Base-by-base conservation (phyloP, 2,888 invertebrate genomes). In the Sinohyriopsis cumingii region DNA sequence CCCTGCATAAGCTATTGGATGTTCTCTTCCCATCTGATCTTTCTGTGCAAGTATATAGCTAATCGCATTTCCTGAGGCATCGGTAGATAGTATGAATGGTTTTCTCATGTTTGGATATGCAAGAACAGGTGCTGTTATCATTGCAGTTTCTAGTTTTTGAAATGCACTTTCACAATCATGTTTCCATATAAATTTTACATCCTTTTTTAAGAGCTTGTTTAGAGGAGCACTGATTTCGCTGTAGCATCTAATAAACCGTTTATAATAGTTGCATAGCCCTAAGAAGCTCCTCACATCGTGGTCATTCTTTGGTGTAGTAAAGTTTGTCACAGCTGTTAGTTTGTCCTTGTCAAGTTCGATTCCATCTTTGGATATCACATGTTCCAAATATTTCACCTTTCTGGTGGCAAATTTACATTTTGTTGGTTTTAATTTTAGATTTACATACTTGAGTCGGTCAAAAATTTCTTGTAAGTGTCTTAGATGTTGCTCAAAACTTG, bases 341-440 rank as follows among this genome's bases (percentile, higher is more conserved):
- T 25, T 25, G 25, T 4, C 25, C 3, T 25, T 25, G 1, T 25
- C 25, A 25, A 3, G 25, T 25, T 25, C 25, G 4, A 25, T 25
- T 25, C 1, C 25, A 25, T 25, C 25, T 4, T 25, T 25, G 25
- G 25, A 25, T 25, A 25, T 25, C 2, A 25, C 4, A 25, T 3
- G 25, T 25, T 4, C 25, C 25, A 25, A 25, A 2, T 1, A 25
- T 0, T 25, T 25, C 2, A 25, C 25, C 0, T 25, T 25, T 25
- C 25, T 25, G 4, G 71, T 45, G n/a, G 70, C 69, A 69, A 77
- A 74, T 19, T 76, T 67, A 65, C 78, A 79, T 62, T 76, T 81
- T 24, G 66, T 59, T 6, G 76, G 72, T 53, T 81, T 76, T 7
- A 76, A 61, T n/a, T 63, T 75, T 12, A 80, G 56, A 22, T 73